A percentile compares a stretch with the other conserved stretches of the same genome.
Evolutionary conservation across 2,888 invertebrate genomes (phyloP).

Genomic region (Agonopterix subpropinquella): DNA sequence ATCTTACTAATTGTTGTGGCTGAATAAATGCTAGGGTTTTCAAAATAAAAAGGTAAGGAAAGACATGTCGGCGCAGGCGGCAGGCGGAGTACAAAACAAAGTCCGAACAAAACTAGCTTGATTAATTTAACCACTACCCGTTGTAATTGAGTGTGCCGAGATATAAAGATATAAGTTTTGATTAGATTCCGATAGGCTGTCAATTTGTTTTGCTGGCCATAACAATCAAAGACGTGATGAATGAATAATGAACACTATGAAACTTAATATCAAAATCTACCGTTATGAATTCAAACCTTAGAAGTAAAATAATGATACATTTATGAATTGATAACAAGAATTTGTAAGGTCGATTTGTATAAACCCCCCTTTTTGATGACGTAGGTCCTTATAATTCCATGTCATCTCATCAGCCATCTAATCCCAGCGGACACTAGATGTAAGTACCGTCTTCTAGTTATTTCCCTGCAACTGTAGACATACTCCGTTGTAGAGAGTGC

Average conservation of each 20-base stretch:
- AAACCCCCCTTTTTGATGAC: too few relatives aligned
- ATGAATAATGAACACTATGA: too few relatives aligned
- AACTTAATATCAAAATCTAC: too few relatives aligned
- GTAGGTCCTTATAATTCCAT: too few relatives aligned
- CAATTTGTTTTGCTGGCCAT: constrained; percentile 39
- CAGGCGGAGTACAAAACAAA: not conserved
- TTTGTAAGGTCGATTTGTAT: too few relatives aligned
- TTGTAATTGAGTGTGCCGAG: constrained; percentile 39
- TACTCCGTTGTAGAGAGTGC: not conserved
- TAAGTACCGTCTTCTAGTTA: too few relatives aligned
- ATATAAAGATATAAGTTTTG: constrained; percentile 61
- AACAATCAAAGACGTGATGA: not conserved
- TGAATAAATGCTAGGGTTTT: not conserved
- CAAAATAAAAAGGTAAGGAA: not conserved
- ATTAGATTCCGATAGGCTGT: constrained; percentile 54
- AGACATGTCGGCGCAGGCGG: not conserved
- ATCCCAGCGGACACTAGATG: too few relatives aligned
- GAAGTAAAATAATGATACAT: too few relatives aligned
- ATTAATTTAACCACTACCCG: constrained; percentile 41
- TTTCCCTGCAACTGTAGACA: too few relatives aligned
- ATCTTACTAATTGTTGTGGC: not conserved
- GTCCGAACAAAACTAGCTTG: constrained; percentile 29
- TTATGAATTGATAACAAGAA: too few relatives aligned
- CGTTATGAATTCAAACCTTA: too few relatives aligned
- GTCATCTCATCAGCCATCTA: too few relatives aligned